Conservation (phyloP, 2,113 vertebrate species). For the Sialia sialis region DNA sequence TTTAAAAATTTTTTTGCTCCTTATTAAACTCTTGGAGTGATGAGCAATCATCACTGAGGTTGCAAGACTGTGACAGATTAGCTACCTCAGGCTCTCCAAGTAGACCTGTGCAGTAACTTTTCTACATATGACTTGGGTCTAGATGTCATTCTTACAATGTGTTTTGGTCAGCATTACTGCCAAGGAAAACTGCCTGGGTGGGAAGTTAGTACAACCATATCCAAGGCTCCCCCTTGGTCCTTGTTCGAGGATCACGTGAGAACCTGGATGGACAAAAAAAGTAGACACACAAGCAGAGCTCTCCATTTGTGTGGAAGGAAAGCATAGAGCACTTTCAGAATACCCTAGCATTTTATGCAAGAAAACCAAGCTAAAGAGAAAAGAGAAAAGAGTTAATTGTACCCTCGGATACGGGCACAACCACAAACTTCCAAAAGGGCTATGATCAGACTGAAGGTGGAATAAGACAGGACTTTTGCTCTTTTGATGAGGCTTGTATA, state of each 20-base stretch:
- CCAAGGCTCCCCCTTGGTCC: neutral
- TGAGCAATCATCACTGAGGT: neutral
- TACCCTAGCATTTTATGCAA: neutral
- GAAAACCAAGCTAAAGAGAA: neutral
- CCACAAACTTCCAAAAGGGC: neutral
- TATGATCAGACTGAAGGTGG: neutral
- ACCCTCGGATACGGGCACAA: fast-evolving
- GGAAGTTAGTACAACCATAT: neutral
- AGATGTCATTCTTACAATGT: neutral
- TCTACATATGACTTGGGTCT: fast-evolving
- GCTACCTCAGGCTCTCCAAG: neutral
- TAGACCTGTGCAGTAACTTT: neutral
- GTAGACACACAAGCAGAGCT: neutral
- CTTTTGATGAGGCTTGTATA: neutral
- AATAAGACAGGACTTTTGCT: neutral
- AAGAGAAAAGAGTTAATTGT: neutral
- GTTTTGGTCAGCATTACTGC: neutral
- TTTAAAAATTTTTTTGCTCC: neutral
- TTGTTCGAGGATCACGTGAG: fast-evolving
- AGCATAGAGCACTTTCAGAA: neutral
- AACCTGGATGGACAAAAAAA: neutral
- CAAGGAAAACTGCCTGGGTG: neutral
- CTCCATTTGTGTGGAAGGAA: neutral
- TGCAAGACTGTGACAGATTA: neutral
- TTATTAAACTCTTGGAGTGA: neutral